Conservation (phyloP, 2,113 vertebrate genomes). For the Rhinoderma darwinii region DNA sequence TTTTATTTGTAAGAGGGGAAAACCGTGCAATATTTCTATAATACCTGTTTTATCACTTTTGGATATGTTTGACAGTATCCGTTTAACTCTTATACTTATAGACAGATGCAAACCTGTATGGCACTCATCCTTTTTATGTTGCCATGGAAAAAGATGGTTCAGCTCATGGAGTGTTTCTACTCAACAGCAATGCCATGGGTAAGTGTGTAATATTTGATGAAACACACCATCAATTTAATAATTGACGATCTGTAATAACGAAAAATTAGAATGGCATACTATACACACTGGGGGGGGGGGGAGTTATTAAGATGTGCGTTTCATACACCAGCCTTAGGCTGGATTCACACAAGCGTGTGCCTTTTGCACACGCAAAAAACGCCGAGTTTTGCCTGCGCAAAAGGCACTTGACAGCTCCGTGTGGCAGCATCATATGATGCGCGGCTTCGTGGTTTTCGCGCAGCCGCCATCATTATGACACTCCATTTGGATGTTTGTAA, state of each 20-base stretch:
- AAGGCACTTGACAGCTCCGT: too few species aligned
- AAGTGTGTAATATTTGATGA: conserved; percentile 62
- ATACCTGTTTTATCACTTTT: not conserved
- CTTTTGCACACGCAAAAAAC: too few species aligned
- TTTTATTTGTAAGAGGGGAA: too few species aligned
- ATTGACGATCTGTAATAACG: not conserved
- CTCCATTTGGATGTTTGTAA: too few species aligned
- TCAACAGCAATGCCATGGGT: conserved; percentile 80
- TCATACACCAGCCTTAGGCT: too few species aligned
- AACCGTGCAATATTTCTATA: not conserved
- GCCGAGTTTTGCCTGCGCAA: too few species aligned
- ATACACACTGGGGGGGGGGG: too few species aligned
- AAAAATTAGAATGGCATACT: not conserved
- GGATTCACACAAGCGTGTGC: too few species aligned
- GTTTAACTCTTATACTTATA: not conserved
- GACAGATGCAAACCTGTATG: conserved; percentile 85
- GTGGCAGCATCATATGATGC: too few species aligned
- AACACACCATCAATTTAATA: not conserved
- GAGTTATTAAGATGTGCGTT: too few species aligned
- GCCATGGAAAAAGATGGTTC: conserved; percentile 79
- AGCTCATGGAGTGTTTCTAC: conserved; percentile 85
- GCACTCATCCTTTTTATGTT: conserved; percentile 88
- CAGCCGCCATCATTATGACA: too few species aligned
- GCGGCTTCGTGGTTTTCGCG: too few species aligned
- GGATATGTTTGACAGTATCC: not conserved